Base-by-base conservation (phyloP, 2,888 invertebrate species). In the Diplazon laetatorius region DNA sequence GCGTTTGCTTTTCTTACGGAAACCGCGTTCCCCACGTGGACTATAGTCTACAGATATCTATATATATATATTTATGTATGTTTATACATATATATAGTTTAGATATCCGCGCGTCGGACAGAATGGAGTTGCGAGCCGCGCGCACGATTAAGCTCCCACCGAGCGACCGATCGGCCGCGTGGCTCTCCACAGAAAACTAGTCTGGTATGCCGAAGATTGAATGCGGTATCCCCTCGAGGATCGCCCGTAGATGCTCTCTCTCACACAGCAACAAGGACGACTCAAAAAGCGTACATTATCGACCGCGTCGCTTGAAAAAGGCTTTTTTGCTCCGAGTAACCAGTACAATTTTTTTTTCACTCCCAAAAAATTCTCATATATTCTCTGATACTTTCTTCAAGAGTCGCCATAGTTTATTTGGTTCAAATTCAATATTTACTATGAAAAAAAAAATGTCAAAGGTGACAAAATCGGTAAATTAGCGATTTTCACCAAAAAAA, bases 151-250 rank as follows among this genome's bases (percentile, higher is more conserved):
- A 37, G 57, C 57, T 63, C 37, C 72, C 59, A 60, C 66, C 46
- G 46, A 37, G 37, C 57, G 44, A 18, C 14, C 66, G 55, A 46
- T 60, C 18, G n/a, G 14, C 25, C 55, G 25, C 59, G 69, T 65
- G 46, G 14, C 62, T 18, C 1, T 6, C 22, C 55, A n/a, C 57
- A 65, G 65, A 71, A 78, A 76, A 76, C 76, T 76, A 76, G 76
- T 76, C 69, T 44, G 72, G 72, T 16, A 76, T 74, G 25, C 70
- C 55, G 66, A 69, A 73, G 76, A 78, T 80, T 73, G 68, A 81
- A 81, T 71, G n/a, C n/a, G 71, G 55, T 46, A 78, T 70, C 66
- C 72, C 76, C 62, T 73, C 62, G 63, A 68, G 75, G 76, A 78
- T 74, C 59, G 74, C 66, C 55, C 5, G 55, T 76, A 25, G 59